phyloP scores from a whole-genome alignment of 2,113 vertebrate genomes.

The Falcunculus frontatus region DNA sequence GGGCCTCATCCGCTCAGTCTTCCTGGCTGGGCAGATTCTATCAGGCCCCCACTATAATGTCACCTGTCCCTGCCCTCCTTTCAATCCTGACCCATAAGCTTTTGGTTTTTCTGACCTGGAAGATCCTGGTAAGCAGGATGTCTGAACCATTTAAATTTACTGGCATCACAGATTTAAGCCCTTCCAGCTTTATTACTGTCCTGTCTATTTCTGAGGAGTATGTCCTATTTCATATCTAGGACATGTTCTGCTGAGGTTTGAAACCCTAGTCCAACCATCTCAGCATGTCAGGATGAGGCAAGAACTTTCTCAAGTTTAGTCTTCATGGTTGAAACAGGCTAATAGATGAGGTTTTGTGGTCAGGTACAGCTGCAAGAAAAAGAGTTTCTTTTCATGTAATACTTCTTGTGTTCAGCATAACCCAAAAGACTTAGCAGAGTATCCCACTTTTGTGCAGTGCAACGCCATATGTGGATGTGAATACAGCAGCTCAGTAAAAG shows the following conservation, averaged over 20 bases:
- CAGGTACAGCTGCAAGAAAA: not conserved
- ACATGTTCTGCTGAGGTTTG: not conserved
- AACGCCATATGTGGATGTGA: not conserved
- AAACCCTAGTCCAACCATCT: not conserved
- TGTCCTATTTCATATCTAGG: not conserved
- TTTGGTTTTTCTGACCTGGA: not conserved
- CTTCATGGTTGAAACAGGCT: not conserved
- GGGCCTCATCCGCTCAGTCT: not conserved
- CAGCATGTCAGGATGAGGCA: not conserved
- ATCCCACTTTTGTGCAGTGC: not conserved
- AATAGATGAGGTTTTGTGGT: not conserved
- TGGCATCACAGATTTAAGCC: not conserved
- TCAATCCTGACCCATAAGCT: not conserved
- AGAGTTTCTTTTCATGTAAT: not conserved
- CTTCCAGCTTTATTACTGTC: not conserved
- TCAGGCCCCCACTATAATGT: not conserved
- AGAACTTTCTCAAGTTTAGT: not conserved
- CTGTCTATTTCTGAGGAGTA: not conserved
- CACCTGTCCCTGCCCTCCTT: not conserved
- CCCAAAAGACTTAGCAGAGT: not conserved
- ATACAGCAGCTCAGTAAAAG: not conserved
- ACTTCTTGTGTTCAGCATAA: not conserved
- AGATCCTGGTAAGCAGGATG: not conserved
- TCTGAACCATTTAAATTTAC: not conserved
- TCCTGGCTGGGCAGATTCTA: not conserved